Base-by-base conservation (phyloP, 2,113 vertebrate species). In the Oryzias curvinotus region DNA sequence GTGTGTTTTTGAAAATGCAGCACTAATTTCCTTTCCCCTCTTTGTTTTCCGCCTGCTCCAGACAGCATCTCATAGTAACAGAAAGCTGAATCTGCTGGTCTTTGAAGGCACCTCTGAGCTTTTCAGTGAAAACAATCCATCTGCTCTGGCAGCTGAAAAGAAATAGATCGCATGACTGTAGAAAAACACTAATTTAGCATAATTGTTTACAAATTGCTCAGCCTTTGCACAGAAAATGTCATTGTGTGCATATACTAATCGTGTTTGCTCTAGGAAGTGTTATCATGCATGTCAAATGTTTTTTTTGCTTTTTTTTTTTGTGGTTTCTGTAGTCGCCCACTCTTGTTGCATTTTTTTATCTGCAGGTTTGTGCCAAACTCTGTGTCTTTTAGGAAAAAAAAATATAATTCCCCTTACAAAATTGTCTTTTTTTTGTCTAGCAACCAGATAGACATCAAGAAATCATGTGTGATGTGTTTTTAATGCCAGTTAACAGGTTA, bases 401-500 rank as follows among this genome's bases (percentile, higher is more conserved):
- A 10, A 30, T 7, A 7, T 30, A 30, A 30, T 30, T 30, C 5
- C 7, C 36, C 1, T 36, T 1, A 12, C 12, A 36, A 36, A 36
- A 36, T 36, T 10, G 7, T 36, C 8, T 10, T 3, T 36, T 36
- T 36, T 36, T 36, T 12, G 36, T 36, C 8, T 36, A 12, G 36
- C 36, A 36, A 10, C 36, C 8, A 36, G 36, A 10, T 36, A 8
- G 36, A 36, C 36, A 8, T 36, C 10, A 36, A 36, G 10, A 36
- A 36, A 36, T 36, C 8, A 17, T 16, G 1, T 54, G 44, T 41
- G 4, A 1, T 17, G 10, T 41, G 43, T 71, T 19, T 16, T 60
- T 8, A 50, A 25, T 46, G 73, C 45, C 52, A 91, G 92, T 65
- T 17, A 88, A 80, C 30, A 89, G 84, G 59, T 42, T 91, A 7